phyloP scores from a whole-genome alignment of 2,797 vertebrate species.

The Sciurus vulgaris region DNA sequence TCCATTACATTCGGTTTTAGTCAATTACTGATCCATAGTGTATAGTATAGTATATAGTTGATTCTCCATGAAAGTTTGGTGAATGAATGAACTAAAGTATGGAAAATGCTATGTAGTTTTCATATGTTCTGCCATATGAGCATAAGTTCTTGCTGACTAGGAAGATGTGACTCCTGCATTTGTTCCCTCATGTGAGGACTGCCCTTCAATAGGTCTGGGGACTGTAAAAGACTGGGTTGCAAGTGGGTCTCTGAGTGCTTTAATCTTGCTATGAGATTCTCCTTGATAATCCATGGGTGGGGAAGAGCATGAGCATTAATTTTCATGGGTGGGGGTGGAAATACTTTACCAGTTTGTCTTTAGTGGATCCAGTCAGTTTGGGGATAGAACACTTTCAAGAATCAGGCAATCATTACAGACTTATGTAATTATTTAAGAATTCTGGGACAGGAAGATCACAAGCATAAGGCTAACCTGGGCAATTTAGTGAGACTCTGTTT shows the following conservation, averaged over 20 bases:
- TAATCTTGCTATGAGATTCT: background rate
- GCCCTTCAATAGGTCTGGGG: accelerated
- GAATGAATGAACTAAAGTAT: background rate
- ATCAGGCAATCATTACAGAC: background rate
- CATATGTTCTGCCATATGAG: background rate
- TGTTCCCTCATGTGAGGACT: background rate
- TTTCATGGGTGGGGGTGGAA: background rate
- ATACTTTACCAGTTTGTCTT: background rate
- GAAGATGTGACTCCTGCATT: background rate
- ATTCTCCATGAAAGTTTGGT: background rate
- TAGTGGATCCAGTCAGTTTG: background rate
- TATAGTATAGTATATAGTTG: background rate
- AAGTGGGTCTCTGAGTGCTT: background rate
- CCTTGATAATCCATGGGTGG: background rate
- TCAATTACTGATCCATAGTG: too few species aligned
- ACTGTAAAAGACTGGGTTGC: background rate
- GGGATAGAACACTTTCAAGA: background rate
- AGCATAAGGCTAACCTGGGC: too few species aligned
- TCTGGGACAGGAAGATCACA: background rate
- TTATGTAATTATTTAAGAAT: background rate
- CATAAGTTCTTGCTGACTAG: background rate
- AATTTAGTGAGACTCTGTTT: too few species aligned
- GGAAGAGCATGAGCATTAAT: too few species aligned
- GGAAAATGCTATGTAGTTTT: background rate
- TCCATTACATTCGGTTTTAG: background rate